Evolutionary conservation across 2,888 invertebrate species (phyloP).

Genomic region (Anoplius nigerrimus): DNA sequence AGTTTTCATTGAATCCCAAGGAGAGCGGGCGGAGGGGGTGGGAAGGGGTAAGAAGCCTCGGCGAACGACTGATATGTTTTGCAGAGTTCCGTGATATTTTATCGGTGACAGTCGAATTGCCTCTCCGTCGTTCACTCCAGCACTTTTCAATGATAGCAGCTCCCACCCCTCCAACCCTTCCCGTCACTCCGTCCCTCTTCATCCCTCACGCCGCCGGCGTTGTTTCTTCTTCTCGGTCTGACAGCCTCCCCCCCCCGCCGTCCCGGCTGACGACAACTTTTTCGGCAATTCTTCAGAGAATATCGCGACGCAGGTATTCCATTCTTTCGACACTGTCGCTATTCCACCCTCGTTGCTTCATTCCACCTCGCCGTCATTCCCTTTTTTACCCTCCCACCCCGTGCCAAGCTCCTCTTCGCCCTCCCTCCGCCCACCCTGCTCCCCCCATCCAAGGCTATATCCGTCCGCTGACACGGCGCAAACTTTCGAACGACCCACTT

Average conservation of each 20-base stretch:
- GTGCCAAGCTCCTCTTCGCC: not conserved
- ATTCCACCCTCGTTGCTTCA: slow-evolving; percentile 12
- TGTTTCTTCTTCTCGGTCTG: slow-evolving; percentile 12
- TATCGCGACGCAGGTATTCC: slow-evolving; percentile 39
- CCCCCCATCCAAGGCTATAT: slow-evolving; percentile 17
- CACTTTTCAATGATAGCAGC: slow-evolving; percentile 45
- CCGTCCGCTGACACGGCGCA: slow-evolving; percentile 30
- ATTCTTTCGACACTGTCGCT: slow-evolving; percentile 22
- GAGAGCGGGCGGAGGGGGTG: slow-evolving; percentile 19
- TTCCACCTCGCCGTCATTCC: slow-evolving; percentile 6
- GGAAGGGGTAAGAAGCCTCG: slow-evolving; percentile 6
- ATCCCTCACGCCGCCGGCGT: slow-evolving; percentile 27
- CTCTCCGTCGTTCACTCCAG: slow-evolving; percentile 40
- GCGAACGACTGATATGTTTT: slow-evolving; percentile 40
- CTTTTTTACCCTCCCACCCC: not conserved
- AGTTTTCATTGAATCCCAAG: slow-evolving; percentile 11
- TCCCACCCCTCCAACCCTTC: no score
- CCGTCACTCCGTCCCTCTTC: slow-evolving; percentile 4
- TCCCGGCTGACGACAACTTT: slow-evolving; percentile 45
- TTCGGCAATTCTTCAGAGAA: slow-evolving; percentile 43
- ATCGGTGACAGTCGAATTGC: slow-evolving; percentile 53
- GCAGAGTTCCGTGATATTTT: slow-evolving; percentile 46
- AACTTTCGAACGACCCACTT: slow-evolving; percentile 45
- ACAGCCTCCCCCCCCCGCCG: slow-evolving; percentile 14
- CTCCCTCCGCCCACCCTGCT: not conserved